Conservation (phyloP, 2,888 invertebrate species). For the Machimus atricapillus region DNA sequence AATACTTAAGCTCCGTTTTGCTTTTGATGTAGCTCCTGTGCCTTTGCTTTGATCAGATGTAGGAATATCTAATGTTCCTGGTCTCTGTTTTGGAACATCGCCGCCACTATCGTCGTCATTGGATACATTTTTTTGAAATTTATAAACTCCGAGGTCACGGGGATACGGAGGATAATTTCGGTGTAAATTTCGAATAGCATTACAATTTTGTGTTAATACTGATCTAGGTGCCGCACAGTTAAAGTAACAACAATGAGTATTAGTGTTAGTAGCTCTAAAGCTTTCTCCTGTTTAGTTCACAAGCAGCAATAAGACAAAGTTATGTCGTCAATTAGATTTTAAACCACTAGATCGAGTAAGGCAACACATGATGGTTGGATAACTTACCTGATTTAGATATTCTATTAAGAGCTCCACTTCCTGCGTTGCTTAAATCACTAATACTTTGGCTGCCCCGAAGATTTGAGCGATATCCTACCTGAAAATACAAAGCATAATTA, state of each 20-base stretch:
- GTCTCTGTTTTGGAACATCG: slow-evolving; percentile 14
- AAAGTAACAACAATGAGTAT: slow-evolving; percentile 50
- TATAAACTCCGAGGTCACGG: slow-evolving; percentile 56
- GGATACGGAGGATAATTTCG: slow-evolving; percentile 63
- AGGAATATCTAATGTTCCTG: not conserved
- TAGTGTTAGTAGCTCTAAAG: slow-evolving; percentile 38
- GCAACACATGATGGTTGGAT: not conserved
- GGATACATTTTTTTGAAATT: not conserved
- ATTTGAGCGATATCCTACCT: slow-evolving; percentile 81
- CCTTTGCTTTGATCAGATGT: not conserved
- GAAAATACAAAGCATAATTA: slow-evolving; percentile 40
- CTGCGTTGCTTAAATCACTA: slow-evolving; percentile 79
- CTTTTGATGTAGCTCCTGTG: slow-evolving; percentile 43
- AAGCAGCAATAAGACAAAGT: slow-evolving; percentile 45
- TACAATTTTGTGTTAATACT: slow-evolving; percentile 61
- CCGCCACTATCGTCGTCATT: not conserved
- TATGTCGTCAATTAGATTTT: slow-evolving; percentile 2
- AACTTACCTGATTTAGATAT: slow-evolving; percentile 64
- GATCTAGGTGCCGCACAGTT: slow-evolving; percentile 62
- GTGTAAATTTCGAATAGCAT: slow-evolving; percentile 62
- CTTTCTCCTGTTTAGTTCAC: slow-evolving; percentile 28
- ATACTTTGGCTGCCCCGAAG: slow-evolving; percentile 87
- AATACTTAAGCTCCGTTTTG: slow-evolving; percentile 64
- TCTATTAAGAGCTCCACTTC: slow-evolving; percentile 59
- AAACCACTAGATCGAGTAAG: not conserved